These are phyloP conservation scores for Erethizon dorsatum DNA, from an alignment of 2,797 vertebrate species.

Conservation along the genomic window DNA sequence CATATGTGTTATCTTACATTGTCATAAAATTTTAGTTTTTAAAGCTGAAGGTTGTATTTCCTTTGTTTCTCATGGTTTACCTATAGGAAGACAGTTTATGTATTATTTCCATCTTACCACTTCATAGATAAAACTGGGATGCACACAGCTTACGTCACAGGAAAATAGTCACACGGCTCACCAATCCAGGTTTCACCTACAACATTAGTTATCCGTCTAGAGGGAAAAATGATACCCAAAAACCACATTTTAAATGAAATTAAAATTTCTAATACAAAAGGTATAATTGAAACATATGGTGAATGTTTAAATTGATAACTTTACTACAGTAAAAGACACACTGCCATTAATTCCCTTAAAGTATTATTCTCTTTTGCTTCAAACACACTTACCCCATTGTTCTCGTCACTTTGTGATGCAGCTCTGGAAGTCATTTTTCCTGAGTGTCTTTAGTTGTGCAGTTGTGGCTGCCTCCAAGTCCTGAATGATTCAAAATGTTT, in stretches of 20 bases:
- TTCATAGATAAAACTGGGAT: not conserved
- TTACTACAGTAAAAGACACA: not conserved
- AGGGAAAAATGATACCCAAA: not conserved
- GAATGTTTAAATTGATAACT: not conserved
- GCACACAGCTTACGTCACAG: not conserved
- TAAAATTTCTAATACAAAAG: not conserved
- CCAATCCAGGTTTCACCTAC: not conserved
- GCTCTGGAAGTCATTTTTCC: not conserved
- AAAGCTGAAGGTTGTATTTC: not conserved
- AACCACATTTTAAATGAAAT: constrained; percentile 1
- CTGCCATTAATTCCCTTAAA: not conserved
- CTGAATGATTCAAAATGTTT: not conserved
- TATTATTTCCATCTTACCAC: not conserved
- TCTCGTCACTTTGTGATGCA: not conserved
- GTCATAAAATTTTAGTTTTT: not conserved
- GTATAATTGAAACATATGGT: not conserved
- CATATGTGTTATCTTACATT: not conserved
- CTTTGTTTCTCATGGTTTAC: not conserved
- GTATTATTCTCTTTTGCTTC: not conserved
- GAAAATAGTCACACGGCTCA: not conserved
- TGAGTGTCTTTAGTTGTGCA: not conserved
- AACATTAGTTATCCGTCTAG: not conserved
- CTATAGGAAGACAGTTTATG: not conserved
- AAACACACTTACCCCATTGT: not conserved
- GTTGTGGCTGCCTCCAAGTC: not conserved